A percentile compares a stretch with the other conserved stretches of the same genome.
Conservation (phyloP, 2,797 vertebrate species). For the Poliocrania exsul region DNA sequence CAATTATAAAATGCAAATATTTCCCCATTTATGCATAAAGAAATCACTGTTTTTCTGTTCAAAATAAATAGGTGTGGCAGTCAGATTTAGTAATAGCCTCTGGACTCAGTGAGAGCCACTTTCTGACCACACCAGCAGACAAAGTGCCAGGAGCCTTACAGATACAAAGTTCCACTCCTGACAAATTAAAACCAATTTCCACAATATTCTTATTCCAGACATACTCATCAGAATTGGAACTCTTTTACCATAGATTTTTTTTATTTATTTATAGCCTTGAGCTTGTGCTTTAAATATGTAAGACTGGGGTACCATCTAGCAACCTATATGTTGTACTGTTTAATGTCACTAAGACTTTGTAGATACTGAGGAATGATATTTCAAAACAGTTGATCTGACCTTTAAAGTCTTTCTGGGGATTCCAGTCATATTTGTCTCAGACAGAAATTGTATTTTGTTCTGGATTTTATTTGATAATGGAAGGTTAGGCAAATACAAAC, state of each 20-base stretch:
- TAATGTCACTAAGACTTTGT: slow-evolving; percentile 24
- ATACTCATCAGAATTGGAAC: background rate
- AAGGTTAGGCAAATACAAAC: slow-evolving; percentile 52
- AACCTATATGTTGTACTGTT: background rate
- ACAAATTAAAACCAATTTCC: background rate
- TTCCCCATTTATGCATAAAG: background rate
- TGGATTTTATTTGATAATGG: slow-evolving; percentile 43
- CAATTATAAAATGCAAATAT: slow-evolving; percentile 37
- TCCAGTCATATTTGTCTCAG: slow-evolving; percentile 32
- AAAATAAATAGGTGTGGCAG: background rate
- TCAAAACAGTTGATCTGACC: slow-evolving; percentile 27
- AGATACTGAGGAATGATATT: slow-evolving; percentile 5
- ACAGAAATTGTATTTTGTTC: slow-evolving; percentile 24
- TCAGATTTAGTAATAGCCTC: background rate
- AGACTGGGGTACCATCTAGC: background rate
- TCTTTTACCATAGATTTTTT: background rate
- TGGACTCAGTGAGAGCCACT: background rate
- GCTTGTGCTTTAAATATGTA: background rate
- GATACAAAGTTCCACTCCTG: background rate
- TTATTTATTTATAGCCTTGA: background rate
- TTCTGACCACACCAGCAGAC: background rate
- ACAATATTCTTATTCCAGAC: background rate
- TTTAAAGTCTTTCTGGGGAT: slow-evolving; percentile 49
- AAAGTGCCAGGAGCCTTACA: background rate
- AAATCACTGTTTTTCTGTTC: background rate